Percentiles rank a stretch among this genome's conserved stretches.
Evolutionary conservation across 2,888 invertebrate genomes (phyloP).

Genomic region (Acleris cristana): DNA sequence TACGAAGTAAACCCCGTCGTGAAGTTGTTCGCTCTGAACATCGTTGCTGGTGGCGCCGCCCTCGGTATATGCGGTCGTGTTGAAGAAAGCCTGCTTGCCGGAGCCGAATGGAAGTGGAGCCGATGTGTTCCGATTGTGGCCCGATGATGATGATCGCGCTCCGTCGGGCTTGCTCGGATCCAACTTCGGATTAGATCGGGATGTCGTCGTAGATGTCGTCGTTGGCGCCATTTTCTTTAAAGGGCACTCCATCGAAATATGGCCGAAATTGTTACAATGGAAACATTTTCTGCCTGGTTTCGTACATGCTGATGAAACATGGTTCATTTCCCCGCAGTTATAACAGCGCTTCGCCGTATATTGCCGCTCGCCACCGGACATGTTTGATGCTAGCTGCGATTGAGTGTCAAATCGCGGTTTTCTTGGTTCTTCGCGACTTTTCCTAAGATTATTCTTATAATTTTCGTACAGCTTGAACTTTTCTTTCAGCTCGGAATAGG

Average conservation of each 20-base stretch:
- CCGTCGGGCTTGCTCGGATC: background rate
- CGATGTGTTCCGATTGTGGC: slow-evolving; percentile 5
- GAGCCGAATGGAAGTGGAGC: slow-evolving; percentile 5
- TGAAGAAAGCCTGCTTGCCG: slow-evolving; percentile 9
- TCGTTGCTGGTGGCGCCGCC: slow-evolving; percentile 15
- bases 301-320: no score
- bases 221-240: slow-evolving; percentile 1
- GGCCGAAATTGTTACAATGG: no score
- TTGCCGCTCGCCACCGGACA: no score
- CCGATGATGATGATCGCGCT: background rate
- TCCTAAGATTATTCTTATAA: no score
- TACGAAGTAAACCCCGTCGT: slow-evolving; percentile 13
- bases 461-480: no score
- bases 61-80: background rate
- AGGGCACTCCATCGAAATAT: slow-evolving; percentile 6
- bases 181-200: background rate
- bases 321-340: no score
- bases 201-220: background rate
- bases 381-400: no score
- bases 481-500: no score
- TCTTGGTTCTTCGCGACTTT: no score
- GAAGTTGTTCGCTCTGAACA: slow-evolving; percentile 11
- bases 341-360: no score
- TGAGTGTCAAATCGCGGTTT: no score
- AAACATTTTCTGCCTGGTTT: no score